phyloP scores from a whole-genome alignment of 2,797 vertebrate species.

The Acanthiza pusilla region DNA sequence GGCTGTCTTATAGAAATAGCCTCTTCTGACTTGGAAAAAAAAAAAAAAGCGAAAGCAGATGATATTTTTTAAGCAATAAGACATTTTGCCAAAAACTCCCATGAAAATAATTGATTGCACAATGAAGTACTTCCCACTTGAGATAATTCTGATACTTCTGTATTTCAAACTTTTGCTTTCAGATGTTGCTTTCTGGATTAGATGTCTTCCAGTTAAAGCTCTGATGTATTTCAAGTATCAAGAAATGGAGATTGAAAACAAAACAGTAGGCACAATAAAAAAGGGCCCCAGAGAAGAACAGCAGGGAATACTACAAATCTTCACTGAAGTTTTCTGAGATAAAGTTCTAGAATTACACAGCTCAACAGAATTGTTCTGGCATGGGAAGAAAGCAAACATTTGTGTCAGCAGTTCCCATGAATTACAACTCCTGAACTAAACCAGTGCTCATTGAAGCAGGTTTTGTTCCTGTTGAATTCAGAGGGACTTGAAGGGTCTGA shows the following conservation, averaged over 20 bases:
- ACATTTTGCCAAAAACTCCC: background rate
- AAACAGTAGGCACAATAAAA: background rate
- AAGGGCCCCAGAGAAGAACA: background rate
- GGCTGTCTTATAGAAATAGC: background rate
- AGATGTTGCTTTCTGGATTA: background rate
- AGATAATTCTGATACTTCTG: background rate
- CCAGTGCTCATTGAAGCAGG: background rate
- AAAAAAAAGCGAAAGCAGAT: background rate
- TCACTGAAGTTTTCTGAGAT: background rate
- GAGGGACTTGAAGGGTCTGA: background rate
- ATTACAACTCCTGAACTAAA: background rate
- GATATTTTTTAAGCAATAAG: background rate
- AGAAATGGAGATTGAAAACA: background rate
- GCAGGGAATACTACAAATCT: background rate
- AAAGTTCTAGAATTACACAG: background rate
- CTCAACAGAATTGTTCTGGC: background rate
- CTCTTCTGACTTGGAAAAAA: background rate
- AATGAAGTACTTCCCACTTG: background rate
- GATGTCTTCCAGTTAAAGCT: background rate
- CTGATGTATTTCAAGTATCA: background rate
- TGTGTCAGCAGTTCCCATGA: background rate
- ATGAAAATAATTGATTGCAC: background rate
- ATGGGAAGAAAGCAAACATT: background rate
- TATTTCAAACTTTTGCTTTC: background rate
- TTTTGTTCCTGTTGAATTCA: background rate